Evolutionary conservation across 2,888 invertebrate genomes (phyloP).

Genomic region (Tipula lateralis): DNA sequence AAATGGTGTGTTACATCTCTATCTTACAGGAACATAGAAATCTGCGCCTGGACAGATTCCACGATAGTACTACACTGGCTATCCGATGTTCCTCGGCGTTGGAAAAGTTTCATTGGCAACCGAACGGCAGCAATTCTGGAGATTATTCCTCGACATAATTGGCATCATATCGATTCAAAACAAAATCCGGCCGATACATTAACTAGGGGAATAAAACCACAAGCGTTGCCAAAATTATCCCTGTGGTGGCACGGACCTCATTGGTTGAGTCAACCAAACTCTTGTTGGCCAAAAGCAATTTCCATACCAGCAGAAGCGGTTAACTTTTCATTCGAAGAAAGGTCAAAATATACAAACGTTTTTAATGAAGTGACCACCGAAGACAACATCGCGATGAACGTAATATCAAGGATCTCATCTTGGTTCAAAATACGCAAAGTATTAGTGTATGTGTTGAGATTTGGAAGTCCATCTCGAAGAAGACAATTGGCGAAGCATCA

Average conservation of each 20-base stretch:
- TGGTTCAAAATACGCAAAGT: neutral
- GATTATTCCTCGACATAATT: neutral
- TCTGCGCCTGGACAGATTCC: constrained; percentile 32
- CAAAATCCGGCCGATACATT: neutral
- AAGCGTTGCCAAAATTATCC: neutral
- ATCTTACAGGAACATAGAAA: constrained; percentile 32
- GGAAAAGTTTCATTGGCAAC: neutral
- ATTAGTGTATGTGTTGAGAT: neutral
- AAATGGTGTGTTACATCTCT: too few relatives aligned
- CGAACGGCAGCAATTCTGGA: neutral
- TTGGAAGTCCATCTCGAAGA: neutral
- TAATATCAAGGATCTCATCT: neutral
- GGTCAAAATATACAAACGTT: neutral
- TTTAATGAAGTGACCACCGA: neutral
- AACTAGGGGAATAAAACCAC: too few relatives aligned
- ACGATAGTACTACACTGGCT: constrained; percentile 35
- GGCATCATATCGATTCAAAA: neutral
- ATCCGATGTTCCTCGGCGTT: constrained; percentile 28
- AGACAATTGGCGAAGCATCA: neutral
- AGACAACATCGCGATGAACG: neutral
- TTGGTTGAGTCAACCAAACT: neutral
- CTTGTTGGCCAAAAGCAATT: neutral
- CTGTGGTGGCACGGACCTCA: neutral
- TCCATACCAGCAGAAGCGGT: too few relatives aligned
- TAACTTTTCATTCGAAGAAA: too few relatives aligned